A percentile compares a stretch with the other conserved stretches of the same genome.
Conservation (phyloP, 2,113 vertebrate genomes). For the Collichthys lucidus region DNA sequence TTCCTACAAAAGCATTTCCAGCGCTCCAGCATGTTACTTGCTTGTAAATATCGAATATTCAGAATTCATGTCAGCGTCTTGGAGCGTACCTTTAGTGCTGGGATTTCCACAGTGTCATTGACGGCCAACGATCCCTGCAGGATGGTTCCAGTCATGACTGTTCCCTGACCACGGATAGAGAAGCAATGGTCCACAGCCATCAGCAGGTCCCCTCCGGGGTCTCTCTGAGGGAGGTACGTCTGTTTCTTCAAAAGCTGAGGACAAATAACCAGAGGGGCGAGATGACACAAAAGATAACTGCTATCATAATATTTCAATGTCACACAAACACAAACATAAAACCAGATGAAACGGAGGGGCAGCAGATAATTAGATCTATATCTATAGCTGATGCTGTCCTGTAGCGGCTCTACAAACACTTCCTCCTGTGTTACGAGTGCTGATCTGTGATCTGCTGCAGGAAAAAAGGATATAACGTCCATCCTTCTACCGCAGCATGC, state of each 20-base stretch:
- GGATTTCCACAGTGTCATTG: slow-evolving; percentile 96
- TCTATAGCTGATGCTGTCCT: not conserved
- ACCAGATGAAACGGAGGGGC: not conserved
- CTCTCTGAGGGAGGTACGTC: slow-evolving; percentile 91
- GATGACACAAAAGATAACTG: not conserved
- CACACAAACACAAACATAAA: slow-evolving; percentile 14
- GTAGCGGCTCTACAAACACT: slow-evolving; percentile 6
- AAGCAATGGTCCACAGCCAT: slow-evolving; percentile 99
- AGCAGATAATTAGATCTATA: slow-evolving; percentile 20
- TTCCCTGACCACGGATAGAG: slow-evolving; percentile 97
- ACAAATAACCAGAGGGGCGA: not conserved
- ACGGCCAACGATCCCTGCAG: slow-evolving; percentile 93
- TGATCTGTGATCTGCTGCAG: not conserved
- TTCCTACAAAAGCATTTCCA: slow-evolving; percentile 18
- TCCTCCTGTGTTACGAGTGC: not conserved
- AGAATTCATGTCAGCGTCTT: slow-evolving; percentile 12
- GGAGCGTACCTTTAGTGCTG: slow-evolving; percentile 90
- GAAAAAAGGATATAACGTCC: not conserved
- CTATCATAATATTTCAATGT: slow-evolving; percentile 29
- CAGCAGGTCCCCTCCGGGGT: slow-evolving; percentile 91
- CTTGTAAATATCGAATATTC: slow-evolving; percentile 34
- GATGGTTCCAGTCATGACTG: slow-evolving; percentile 97
- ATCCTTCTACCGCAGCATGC: not conserved
- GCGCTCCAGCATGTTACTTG: slow-evolving; percentile 8
- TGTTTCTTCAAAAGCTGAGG: slow-evolving; percentile 92